Evolutionary conservation across 2,113 vertebrate genomes (phyloP), one percentile per base, ranked within the genome.

Genomic region (Eira barbara): DNA sequence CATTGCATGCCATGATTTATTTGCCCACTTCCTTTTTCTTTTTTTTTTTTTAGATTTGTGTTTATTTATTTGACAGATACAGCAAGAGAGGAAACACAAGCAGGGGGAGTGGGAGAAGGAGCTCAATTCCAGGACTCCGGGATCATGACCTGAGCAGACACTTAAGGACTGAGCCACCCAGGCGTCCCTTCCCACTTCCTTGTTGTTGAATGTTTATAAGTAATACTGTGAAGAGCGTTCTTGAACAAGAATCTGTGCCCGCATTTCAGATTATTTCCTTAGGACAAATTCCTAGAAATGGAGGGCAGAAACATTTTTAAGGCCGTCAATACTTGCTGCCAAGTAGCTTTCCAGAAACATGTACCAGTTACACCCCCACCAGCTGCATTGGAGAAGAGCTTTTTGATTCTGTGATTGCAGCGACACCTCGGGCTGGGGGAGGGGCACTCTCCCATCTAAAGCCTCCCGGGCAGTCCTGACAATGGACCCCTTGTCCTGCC

Each of bases 261-360:
- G 0, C 25, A 36, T 97, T 93, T 85, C 27, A 5, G 14, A 69
- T 67, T 47, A 89, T 63, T 90, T 92, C 63, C 85, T 85, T 78
- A 49, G 49, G 90, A 78, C 59, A 36, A n/a, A 88, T 96, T 97
- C 97, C 96, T 96, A 84, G 95, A 97, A 98, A 45, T 65, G 71
- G 76, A 96, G 27, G 79, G 45, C 55, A 42, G 79, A 47, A 52
- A 39, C 55, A 34, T 93, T 90, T 94, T 94, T 80, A 86, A 81
- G 92, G 23, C 34, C 89, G 42, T 67, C 61, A 4, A 12, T 36
- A 13, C 63, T 78, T 17, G 57, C 69, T 96, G 94, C 95, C 97
- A 95, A 95, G 84, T 84, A 71, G 96, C 96, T 96, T 98, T 97
- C 92, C 91, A 97, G 98, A 94, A 97, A 94, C 57, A 59, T 74